Conservation (phyloP, 2,797 vertebrate genomes). For the Diplodus sargus region DNA sequence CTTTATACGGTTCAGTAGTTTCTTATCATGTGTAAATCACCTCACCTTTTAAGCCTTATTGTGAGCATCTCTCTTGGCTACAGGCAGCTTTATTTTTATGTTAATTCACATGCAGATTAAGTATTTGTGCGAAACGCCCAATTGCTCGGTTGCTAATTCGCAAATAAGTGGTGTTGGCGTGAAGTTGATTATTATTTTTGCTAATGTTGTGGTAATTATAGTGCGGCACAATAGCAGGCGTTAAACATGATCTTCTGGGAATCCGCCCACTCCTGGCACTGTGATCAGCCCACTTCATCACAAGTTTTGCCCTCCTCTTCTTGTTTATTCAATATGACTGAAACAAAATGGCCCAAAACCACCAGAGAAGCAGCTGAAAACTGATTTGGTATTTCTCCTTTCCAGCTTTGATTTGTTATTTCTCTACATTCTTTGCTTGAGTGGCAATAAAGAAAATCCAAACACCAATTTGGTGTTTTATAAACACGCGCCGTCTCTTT, state of each 20-base stretch:
- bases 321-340: conserved; percentile 15
- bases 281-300: conserved; percentile 16
- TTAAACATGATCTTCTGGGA: conserved; percentile 24
- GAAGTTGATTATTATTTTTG: conserved; percentile 46
- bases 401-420: conserved; percentile 5
- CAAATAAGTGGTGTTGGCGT: conserved; percentile 36
- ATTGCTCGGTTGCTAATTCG: conserved; percentile 32
- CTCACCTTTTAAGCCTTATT: neutral
- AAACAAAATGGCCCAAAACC: conserved; percentile 20
- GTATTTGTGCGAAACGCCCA: conserved; percentile 32
- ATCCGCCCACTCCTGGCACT: conserved; percentile 17
- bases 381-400: neutral
- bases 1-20: conserved; percentile 5
- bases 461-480: neutral
- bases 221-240: conserved; percentile 32
- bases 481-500: neutral
- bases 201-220: conserved; percentile 54
- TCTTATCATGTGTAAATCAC: conserved; percentile 25
- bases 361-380: neutral
- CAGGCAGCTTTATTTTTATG: conserved; percentile 37
- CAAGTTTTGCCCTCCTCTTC: neutral
- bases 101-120: conserved; percentile 46
- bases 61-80: conserved; percentile 8
- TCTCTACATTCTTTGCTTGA: neutral
- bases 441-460: conserved; percentile 23